Evolutionary conservation across 1,140 invertebrate genomes (phyloP).

Genomic region (Meloidogyne floridensis): DNA sequence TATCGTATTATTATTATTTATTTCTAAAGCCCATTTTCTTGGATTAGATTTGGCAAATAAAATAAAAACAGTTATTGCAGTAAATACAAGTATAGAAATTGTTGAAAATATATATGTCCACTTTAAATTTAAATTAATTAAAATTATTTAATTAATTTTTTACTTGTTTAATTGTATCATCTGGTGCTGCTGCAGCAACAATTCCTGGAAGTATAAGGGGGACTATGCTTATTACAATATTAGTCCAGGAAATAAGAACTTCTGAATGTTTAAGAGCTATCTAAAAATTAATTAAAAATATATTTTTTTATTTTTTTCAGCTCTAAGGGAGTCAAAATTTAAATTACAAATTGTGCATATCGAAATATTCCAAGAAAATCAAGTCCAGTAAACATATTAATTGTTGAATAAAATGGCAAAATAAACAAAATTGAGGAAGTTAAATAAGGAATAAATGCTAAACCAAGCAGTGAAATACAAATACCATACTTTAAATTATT

Average conservation of each 20-base stretch:
- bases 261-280: not conserved
- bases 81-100: not conserved
- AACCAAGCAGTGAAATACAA: not conserved
- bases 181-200: too few relatives aligned
- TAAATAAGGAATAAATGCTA: not conserved
- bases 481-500: not conserved
- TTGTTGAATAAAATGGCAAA: not conserved
- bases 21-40: too few relatives aligned
- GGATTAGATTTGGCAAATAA: too few relatives aligned
- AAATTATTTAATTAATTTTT: not conserved
- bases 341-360: not conserved
- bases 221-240: not conserved
- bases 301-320: not conserved
- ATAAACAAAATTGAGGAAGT: not conserved
- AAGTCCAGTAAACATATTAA: not conserved
- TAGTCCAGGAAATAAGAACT: not conserved
- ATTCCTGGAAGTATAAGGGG: not conserved
- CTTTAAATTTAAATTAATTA: not conserved
- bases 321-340: not conserved
- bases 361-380: not conserved
- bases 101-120: not conserved
- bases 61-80: too few relatives aligned
- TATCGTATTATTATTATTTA: not conserved
- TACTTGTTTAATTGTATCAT: not conserved
- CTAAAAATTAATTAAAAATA: not conserved